Conservation (phyloP, 2,888 invertebrate species). For the Copidosoma aretas region DNA sequence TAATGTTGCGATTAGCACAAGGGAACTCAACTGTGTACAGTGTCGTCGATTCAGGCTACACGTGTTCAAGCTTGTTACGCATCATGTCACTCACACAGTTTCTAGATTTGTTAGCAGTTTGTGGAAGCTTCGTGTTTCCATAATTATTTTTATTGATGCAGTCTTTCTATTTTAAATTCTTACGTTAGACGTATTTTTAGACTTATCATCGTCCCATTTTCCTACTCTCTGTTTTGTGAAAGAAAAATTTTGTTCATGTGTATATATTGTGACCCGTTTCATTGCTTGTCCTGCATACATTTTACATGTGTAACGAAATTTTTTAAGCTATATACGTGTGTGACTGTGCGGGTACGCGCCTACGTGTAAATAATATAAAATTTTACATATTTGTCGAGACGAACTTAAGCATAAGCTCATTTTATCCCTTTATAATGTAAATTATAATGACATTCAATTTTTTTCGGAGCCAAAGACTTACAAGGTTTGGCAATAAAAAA, state of each 20-base stretch:
- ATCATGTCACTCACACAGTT: slow-evolving; percentile 25
- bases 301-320: slow-evolving; percentile 30
- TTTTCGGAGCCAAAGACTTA: slow-evolving; percentile 32
- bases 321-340: slow-evolving; percentile 10
- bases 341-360: neutral
- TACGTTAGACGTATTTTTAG: slow-evolving; percentile 36
- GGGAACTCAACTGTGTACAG: slow-evolving; percentile 30
- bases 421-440: slow-evolving; percentile 11
- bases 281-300: slow-evolving; percentile 39
- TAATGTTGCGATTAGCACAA: slow-evolving; percentile 31
- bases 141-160: slow-evolving; percentile 25
- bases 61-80: slow-evolving; percentile 29
- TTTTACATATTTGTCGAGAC: slow-evolving; percentile 24
- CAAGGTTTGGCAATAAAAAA: slow-evolving; percentile 30
- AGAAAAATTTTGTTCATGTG: slow-evolving; percentile 27
- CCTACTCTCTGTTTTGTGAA: slow-evolving; percentile 29
- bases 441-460: slow-evolving; percentile 17
- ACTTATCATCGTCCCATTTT: slow-evolving; percentile 30
- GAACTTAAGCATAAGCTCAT: slow-evolving; percentile 19
- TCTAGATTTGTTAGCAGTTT: slow-evolving; percentile 32
- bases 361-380: slow-evolving; percentile 15
- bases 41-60: slow-evolving; percentile 38
- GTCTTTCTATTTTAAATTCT: slow-evolving; percentile 39
- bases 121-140: slow-evolving; percentile 31
- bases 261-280: slow-evolving; percentile 27